Evolutionary conservation across 35 echinoderm and acorn worm species (phyloP).

Genomic region (Holothuria glaberrima): DNA sequence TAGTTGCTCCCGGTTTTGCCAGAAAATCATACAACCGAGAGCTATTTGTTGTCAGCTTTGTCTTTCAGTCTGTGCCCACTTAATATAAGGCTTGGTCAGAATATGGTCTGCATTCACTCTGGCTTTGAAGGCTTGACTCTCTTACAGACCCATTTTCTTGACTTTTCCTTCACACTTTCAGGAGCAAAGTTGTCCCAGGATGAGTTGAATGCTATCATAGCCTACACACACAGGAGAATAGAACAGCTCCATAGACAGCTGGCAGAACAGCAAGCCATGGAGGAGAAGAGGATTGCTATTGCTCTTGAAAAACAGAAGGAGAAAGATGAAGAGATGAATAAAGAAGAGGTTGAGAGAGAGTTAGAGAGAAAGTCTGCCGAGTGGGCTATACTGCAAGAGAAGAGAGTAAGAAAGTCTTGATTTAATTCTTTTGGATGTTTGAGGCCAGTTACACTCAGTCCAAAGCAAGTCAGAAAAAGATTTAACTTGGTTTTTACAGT

Average conservation of each 20-base stretch:
- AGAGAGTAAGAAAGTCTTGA: slow-evolving; percentile 58
- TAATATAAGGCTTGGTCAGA: no score
- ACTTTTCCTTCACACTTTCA: slow-evolving; percentile 16
- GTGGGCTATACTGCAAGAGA: slow-evolving; percentile 71
- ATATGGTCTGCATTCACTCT: no score
- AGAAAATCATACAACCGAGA: no score
- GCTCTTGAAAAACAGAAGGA: slow-evolving; percentile 72
- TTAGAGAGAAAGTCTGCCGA: slow-evolving; percentile 74
- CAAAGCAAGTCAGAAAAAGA: no score
- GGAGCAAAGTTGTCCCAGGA: slow-evolving; percentile 91
- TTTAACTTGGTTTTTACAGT: no score
- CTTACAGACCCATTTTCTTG: background rate
- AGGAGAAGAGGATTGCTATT: slow-evolving; percentile 68
- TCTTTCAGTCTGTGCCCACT: no score
- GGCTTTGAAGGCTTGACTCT: background rate
- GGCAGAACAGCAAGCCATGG: slow-evolving; percentile 88
- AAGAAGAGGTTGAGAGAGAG: slow-evolving; percentile 66
- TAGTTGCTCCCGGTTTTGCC: no score
- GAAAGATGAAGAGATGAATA: slow-evolving; percentile 67
- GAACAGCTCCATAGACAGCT: slow-evolving; percentile 93
- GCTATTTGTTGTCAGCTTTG: no score
- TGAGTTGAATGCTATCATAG: slow-evolving; percentile 96
- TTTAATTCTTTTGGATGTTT: no score
- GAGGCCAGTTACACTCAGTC: no score
- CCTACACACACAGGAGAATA: slow-evolving; percentile 81